Evolutionary conservation across 2,113 vertebrate species (phyloP), one percentile per base, ranked within the genome.

Genomic region (Choloepus hoffmanni): DNA sequence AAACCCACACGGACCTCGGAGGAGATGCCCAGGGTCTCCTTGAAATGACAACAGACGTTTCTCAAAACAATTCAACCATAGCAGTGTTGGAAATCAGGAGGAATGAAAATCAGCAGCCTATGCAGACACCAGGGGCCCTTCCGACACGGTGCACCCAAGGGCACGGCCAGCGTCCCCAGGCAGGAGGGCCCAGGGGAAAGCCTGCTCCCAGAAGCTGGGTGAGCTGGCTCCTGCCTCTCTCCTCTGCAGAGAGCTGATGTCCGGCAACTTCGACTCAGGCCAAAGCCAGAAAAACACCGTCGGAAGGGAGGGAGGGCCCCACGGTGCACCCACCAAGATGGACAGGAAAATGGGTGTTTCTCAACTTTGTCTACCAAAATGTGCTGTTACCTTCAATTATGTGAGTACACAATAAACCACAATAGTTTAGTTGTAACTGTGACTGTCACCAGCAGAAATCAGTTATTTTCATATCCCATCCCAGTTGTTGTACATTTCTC

Each of bases 91-190:
- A 5, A 28, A 8, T 45, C 24, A 19, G 24, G 30, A 45, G 1
- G 0, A 9, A 53, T 14, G 21, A 14, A 18, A 3, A 2, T 24
- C 19, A 15, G 19, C n/a, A 43, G 53, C 21, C 53, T 53, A 8
- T 13, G 43, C 53, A 48, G 73, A 3, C 23, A 6, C 16, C 45
- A 24, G 3, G 4, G 12, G 16, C 58, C 19, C 7, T 53, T 14
- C 58, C 2, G 23, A 45, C 13, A 36, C 12, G 8, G 10, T 6
- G 1, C 26, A 4, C 28, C 33, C 9, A 0, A 4, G 53, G 11
- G 16, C 21, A 2, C 10, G 1, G n/a, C 50, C 18, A 2, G 3
- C 43, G 10, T 0, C 0, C 1, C 33, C 24, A 1, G 2, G 7
- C 30, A 16, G 45, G 30, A 0, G 0, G 53, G n/a, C 14, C 9